A percentile compares a stretch with the other conserved stretches of the same genome.
phyloP scores from a whole-genome alignment of 2,113 vertebrate species.

The Peromyscus polionotus region DNA sequence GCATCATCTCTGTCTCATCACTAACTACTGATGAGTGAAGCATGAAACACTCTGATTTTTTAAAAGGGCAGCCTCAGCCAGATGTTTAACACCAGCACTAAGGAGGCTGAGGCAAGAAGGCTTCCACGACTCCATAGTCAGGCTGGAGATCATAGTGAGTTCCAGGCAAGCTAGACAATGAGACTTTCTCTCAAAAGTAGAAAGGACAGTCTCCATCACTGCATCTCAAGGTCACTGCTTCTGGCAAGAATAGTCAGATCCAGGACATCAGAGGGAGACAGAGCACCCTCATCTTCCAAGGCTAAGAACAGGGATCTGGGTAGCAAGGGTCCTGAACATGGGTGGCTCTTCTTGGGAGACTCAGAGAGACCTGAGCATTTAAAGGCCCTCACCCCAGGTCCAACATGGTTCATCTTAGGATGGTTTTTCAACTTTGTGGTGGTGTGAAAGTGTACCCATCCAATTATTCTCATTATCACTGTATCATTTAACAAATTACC shows the following conservation, averaged over 20 bases:
- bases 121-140: background rate
- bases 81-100: background rate
- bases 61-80: background rate
- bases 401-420: background rate
- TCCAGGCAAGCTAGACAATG: background rate
- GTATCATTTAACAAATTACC: background rate
- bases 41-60: background rate
- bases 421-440: background rate
- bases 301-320: background rate
- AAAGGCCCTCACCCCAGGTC: background rate
- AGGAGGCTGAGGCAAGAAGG: too few relatives aligned
- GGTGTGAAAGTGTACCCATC: background rate
- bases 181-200: background rate
- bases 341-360: background rate
- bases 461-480: background rate
- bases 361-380: background rate
- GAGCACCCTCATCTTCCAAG: background rate
- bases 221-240: background rate
- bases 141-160: background rate
- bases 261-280: background rate
- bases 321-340: background rate
- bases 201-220: background rate
- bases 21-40: background rate
- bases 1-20: background rate
- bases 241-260: background rate